Conservation (phyloP, 2,888 invertebrate genomes). For the Abrostola tripartita region DNA sequence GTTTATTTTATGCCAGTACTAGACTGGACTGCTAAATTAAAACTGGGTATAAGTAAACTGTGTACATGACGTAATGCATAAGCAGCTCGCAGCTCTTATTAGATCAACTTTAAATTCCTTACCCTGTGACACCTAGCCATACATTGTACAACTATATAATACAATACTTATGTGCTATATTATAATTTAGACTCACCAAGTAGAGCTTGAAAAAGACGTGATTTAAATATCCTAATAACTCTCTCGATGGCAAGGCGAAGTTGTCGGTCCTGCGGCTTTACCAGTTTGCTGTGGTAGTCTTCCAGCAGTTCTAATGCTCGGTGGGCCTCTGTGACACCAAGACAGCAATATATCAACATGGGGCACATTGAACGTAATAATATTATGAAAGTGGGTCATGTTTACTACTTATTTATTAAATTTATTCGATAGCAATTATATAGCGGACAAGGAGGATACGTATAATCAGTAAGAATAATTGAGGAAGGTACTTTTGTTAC, state of each 20-base stretch:
- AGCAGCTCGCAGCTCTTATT: not conserved
- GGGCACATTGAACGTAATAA: constrained; percentile 24
- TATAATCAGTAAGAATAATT: constrained; percentile 7
- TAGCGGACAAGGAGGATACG: constrained; percentile 18
- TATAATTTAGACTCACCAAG: constrained; percentile 91
- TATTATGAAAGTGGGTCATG: constrained; percentile 47
- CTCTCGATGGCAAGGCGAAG: constrained; percentile 98
- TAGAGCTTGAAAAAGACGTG: constrained; percentile 98
- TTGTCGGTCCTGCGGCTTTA: constrained; percentile 97
- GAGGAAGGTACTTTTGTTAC: constrained; percentile 3
- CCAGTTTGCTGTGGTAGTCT: constrained; percentile 98
- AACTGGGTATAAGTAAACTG: too few species aligned
- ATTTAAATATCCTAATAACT: constrained; percentile 99
- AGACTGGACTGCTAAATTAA: too few species aligned
- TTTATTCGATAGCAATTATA: constrained; percentile 20
- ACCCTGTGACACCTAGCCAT: not conserved
- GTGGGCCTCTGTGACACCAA: constrained; percentile 94
- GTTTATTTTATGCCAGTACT: too few species aligned
- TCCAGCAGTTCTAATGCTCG: constrained; percentile 99
- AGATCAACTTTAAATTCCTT: not conserved
- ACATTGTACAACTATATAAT: not conserved
- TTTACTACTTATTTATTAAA: constrained; percentile 40
- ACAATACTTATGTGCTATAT: not conserved
- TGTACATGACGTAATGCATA: not conserved
- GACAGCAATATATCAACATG: constrained; percentile 43